These are phyloP conservation scores for Scelioninae gen. 1 DNA, from an alignment of 2,888 invertebrate species.

Conservation along the genomic window DNA sequence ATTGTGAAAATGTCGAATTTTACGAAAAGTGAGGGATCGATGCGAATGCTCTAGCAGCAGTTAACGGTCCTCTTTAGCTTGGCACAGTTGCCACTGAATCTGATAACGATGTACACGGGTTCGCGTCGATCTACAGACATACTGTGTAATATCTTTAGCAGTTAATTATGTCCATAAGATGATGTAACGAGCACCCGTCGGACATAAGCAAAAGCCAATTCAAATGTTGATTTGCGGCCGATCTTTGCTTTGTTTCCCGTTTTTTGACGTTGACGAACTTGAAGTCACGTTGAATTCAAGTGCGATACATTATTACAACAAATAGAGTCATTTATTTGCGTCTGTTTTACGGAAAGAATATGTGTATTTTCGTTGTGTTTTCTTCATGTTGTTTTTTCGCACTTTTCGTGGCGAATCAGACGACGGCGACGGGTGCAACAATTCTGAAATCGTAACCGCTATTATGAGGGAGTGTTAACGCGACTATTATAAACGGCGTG, in stretches of 20 bases:
- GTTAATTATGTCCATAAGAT: slow-evolving; percentile 66
- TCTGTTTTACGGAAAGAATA: not conserved
- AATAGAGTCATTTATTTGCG: slow-evolving; percentile 22
- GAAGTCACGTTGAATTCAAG: too few species aligned
- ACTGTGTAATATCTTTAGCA: slow-evolving; percentile 67
- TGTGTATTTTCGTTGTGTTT: too few species aligned
- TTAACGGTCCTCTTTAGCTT: slow-evolving; percentile 57
- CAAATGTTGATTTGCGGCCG: not conserved
- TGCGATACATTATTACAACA: too few species aligned
- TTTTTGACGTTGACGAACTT: not conserved
- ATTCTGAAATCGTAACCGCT: slow-evolving; percentile 73
- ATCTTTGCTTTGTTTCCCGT: slow-evolving; percentile 17
- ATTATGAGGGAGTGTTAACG: slow-evolving; percentile 71
- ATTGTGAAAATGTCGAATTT: slow-evolving; percentile 53
- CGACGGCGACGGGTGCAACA: slow-evolving; percentile 50
- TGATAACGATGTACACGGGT: slow-evolving; percentile 63
- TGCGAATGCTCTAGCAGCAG: slow-evolving; percentile 55
- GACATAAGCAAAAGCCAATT: slow-evolving; percentile 32
- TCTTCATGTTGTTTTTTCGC: not conserved
- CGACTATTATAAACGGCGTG: slow-evolving; percentile 77
- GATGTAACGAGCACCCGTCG: slow-evolving; percentile 64
- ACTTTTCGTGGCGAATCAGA: slow-evolving; percentile 33
- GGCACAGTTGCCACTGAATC: slow-evolving; percentile 45
- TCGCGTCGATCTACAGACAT: slow-evolving; percentile 69
- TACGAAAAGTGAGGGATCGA: slow-evolving; percentile 46